Base-by-base conservation (phyloP, 2,113 vertebrate species). In the Pholis gunnellus region DNA sequence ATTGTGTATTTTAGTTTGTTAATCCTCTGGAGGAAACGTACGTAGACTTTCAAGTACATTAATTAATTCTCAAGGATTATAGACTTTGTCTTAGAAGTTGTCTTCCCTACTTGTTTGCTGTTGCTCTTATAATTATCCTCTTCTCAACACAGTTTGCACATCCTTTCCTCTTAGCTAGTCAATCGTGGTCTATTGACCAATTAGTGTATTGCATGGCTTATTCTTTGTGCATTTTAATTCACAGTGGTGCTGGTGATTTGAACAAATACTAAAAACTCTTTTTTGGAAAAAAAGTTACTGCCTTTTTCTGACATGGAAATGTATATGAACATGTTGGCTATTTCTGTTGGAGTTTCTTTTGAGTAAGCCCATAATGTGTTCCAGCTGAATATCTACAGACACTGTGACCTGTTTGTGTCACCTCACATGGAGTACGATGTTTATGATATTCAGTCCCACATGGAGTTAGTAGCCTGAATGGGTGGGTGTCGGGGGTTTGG, bases 31-130 rank as follows among this genome's bases (percentile, higher is more conserved):
- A 44, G 44, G 48, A 70, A 68, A 72, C 50, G 11, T 13, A 34
- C 1, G 0, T 59, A 9, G 64, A 81, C 60, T 69, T 86, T 29
- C 29, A 66, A 70, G 63, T 63, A n/a, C 17, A 73, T 67, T 70
- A 31, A 79, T 86, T 65, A 67, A 84, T 81, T 79, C 76, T 70
- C 25, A 63, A 67, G 72, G 63, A 82, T 82, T 68, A 68, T 36
- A 80, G n/a, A 71, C 25, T 17, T 27, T n/a, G n/a, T n/a, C n/a
- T n/a, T n/a, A n/a, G n/a, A n/a, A 36, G 42, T 44, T 56, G 60
- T 52, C 31, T 27, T 42, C 11, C 8, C 42, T 60, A 31, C 42
- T 70, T 67, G 59, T 22, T 84, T 56, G 60, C 67, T 36, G 34
- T 61, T 70, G 36, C n/a, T 68, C 9, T 18, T 36, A 40, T 78